Conservation (phyloP, 2,797 vertebrate species). For the Pipistrellus nathusii region DNA sequence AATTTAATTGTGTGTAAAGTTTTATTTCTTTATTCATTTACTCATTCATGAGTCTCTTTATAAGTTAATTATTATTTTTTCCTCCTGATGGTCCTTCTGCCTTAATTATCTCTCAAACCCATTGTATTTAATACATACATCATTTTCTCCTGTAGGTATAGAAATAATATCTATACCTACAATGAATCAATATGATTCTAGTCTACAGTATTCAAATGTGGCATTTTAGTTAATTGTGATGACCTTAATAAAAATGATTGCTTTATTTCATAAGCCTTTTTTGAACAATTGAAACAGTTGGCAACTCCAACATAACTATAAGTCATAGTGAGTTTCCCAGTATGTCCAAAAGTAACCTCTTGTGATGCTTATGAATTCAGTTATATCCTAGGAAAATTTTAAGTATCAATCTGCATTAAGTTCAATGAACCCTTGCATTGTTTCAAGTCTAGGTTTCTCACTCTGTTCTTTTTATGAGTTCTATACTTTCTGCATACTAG, state of each 20-base stretch:
- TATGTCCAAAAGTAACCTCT: not conserved
- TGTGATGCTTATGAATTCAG: not conserved
- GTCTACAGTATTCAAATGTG: not conserved
- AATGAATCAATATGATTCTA: not conserved
- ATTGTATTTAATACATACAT: conserved; percentile 5
- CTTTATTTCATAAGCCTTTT: not conserved
- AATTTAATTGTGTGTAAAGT: not conserved
- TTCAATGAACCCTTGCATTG: not conserved
- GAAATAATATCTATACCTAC: not conserved
- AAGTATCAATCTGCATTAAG: not conserved
- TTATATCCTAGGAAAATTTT: not conserved
- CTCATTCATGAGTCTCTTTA: not conserved
- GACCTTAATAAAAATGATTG: not conserved
- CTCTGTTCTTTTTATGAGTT: not conserved
- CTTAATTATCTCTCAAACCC: not conserved
- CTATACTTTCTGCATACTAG: not conserved
- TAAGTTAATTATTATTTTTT: conserved; percentile 15
- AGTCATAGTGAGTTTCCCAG: not conserved
- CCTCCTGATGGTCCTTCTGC: not conserved
- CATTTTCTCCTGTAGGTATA: not conserved
- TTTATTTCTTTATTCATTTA: not conserved
- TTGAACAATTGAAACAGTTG: not conserved
- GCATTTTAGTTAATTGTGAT: conserved; percentile 11
- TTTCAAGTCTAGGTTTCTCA: not conserved
- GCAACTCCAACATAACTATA: not conserved